phyloP scores from a whole-genome alignment of 2,888 invertebrate genomes.

The Physocephala rufipes region DNA sequence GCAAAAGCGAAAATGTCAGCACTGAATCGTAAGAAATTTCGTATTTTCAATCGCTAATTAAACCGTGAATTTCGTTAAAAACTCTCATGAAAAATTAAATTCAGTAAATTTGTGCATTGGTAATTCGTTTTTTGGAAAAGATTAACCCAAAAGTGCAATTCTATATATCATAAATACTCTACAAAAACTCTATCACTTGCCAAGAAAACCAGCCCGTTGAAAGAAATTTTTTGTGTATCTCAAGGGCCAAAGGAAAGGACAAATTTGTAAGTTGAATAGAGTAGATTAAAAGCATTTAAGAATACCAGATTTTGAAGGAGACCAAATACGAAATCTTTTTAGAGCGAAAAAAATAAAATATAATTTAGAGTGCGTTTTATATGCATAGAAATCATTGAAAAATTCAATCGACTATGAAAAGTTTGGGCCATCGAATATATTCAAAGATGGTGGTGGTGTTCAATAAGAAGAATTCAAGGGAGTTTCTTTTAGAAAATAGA shows the following conservation, averaged over 20 bases:
- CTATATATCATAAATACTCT: conserved; percentile 38
- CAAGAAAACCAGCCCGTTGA: neutral
- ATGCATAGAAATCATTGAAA: conserved; percentile 44
- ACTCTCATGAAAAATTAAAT: conserved; percentile 23
- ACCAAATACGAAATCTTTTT: conserved; percentile 40
- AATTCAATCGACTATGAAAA: conserved; percentile 45
- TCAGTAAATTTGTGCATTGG: conserved; percentile 43
- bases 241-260: conserved; percentile 52
- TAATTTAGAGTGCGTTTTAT: conserved; percentile 36
- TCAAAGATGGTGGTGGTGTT: conserved; percentile 14
- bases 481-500: neutral
- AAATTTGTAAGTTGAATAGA: conserved; percentile 57
- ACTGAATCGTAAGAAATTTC: conserved; percentile 45
- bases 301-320: conserved; percentile 11
- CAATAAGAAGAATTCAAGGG: conserved; percentile 17
- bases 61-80: conserved; percentile 34
- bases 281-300: conserved; percentile 30
- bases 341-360: conserved; percentile 44
- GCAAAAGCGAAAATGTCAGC: conserved; percentile 49
- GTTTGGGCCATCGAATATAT: neutral
- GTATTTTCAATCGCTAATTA: conserved; percentile 40
- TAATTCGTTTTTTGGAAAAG: conserved; percentile 35
- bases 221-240: conserved; percentile 12
- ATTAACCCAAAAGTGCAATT: conserved; percentile 26
- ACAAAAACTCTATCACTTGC: conserved; percentile 35